Evolutionary conservation across 2,113 vertebrate genomes (phyloP).

Genomic region (Labeo rohita): DNA sequence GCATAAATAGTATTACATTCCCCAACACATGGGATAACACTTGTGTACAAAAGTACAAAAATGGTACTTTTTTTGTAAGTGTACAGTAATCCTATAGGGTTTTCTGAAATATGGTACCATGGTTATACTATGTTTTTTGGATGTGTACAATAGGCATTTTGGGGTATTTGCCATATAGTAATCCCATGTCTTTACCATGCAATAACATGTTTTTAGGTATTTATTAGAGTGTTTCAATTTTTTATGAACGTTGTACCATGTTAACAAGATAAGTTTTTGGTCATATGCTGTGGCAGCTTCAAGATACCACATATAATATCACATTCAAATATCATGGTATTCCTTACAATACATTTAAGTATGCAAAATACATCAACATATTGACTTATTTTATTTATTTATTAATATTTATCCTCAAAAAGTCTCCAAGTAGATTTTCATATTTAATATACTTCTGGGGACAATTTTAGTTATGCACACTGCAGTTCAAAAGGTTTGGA

Average conservation of each 20-base stretch:
- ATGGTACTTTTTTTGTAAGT: neutral
- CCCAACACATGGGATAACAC: neutral
- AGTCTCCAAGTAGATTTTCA: too few species aligned
- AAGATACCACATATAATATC: neutral
- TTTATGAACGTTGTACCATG: too few species aligned
- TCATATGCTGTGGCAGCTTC: too few species aligned
- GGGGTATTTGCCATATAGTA: neutral
- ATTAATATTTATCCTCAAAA: too few species aligned
- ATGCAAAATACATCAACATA: neutral
- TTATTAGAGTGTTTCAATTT: neutral
- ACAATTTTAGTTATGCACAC: too few species aligned
- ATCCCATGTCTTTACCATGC: neutral
- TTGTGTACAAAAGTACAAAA: neutral
- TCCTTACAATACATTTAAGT: neutral
- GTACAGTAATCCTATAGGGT: neutral
- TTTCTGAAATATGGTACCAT: neutral
- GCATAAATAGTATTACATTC: too few species aligned
- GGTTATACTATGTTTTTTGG: neutral
- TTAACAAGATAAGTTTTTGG: too few species aligned
- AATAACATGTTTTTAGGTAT: neutral
- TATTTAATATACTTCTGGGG: too few species aligned
- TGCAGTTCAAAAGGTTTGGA: too few species aligned
- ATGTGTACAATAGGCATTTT: neutral
- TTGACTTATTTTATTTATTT: too few species aligned
- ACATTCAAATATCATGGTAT: neutral